Base-by-base conservation (phyloP, 2,797 vertebrate genomes). In the Graptemys geographica region DNA sequence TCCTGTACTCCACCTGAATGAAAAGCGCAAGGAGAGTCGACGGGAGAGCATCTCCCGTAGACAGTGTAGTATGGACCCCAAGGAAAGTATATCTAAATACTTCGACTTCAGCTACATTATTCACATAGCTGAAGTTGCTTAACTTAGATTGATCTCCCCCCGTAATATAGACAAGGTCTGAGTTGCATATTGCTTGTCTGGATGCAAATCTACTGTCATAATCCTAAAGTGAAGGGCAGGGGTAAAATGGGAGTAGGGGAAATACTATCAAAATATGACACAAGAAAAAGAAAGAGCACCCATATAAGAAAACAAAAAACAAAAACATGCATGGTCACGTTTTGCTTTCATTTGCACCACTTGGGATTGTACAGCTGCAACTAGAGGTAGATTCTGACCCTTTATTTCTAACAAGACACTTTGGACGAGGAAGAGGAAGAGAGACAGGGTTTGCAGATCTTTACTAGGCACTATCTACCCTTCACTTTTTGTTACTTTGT, bases 391-490 rank as follows among this genome's bases (percentile, higher is more conserved):
- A 47, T 28, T 87, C 25, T 79, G 21, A 79, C 5, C 33, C 16
- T 72, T 27, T 69, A 19, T 57, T 88, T 86, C n/a, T 28, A 59
- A 51, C 41, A 84, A 41, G 79, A 65, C 55, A 74, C 33, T 55
- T 44, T 55, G 51, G 9, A 79, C 81, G 83, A 84, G 15, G 55
- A 59, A 79, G 7, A 59, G 69, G 12, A 87, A 5, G 5, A 76
- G 27, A 59, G 49, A 5, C 25, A 16, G 8, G 8, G 11, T 19
- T 12, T 47, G 52, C 10, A 65, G n/a, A 13, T 78, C 27, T 85
- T 37, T 85, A 31, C 4, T 84, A n/a, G n/a, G n/a, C n/a, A n/a
- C n/a, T n/a, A n/a, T n/a, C n/a, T 51, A 79, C 3, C 0, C 0
- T 8, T 44, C 2, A 41, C 19, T 21, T 76, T 52, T 16, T 51